These are phyloP conservation scores for Aselliscus stoliczkanus DNA, from an alignment of 2,797 vertebrate genomes.

Conservation along the genomic window DNA sequence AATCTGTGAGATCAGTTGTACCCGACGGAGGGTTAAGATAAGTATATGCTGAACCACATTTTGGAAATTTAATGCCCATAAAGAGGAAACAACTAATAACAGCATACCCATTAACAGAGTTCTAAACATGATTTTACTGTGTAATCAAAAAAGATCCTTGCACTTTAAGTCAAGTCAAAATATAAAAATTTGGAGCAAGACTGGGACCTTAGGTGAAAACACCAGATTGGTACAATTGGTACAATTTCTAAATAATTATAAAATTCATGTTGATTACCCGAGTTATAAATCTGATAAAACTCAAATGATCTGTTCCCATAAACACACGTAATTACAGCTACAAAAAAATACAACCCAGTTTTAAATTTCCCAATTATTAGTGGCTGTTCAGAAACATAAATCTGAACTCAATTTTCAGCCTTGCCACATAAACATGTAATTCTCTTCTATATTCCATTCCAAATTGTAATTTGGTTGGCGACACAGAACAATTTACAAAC, in stretches of 20 bases:
- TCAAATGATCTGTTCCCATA: background rate
- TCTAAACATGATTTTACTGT: background rate
- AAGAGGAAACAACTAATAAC: background rate
- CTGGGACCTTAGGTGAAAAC: background rate
- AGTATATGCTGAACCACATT: background rate
- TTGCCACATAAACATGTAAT: background rate
- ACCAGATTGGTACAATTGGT: background rate
- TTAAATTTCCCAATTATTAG: background rate
- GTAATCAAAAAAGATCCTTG: background rate
- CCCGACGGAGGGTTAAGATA: background rate
- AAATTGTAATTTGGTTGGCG: background rate
- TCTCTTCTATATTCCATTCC: background rate
- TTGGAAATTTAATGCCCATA: background rate
- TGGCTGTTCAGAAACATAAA: background rate
- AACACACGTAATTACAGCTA: background rate
- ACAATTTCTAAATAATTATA: conserved; percentile 10
- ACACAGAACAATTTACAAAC: background rate
- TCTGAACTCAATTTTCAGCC: background rate
- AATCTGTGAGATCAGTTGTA: no score
- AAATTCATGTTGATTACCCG: background rate
- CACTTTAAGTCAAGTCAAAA: background rate
- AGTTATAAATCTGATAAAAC: conserved; percentile 25
- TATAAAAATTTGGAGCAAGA: background rate
- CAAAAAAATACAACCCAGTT: background rate
- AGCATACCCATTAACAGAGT: background rate